Base-by-base conservation (phyloP, 2,888 invertebrate genomes). In the Tholera decimalis region DNA sequence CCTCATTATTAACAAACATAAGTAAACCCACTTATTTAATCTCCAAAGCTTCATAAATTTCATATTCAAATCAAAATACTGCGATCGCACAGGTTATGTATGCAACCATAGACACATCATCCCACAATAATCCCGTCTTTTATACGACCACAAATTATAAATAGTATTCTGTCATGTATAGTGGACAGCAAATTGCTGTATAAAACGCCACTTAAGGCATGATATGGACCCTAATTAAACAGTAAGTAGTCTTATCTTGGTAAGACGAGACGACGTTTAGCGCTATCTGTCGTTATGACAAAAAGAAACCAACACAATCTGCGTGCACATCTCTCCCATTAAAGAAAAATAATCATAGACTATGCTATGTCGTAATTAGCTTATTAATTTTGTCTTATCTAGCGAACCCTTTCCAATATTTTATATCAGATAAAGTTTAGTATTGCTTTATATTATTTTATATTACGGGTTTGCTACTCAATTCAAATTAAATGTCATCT, bases 161-260 rank as follows among this genome's bases (percentile, higher is more conserved):
- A 78, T 78, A 69, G 57, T 44, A 41, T 47, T 69, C 73, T 78
- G 69, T 62, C 78, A 69, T 54, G 46, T 73, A 41, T 41, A 61
- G 35, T 59, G 60, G 65, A 65, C 62, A 60, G 78, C 46, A 62
- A 78, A 73, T 78, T 78, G 56, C 77, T 58, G 39, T 43, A 73
- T 78, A 65, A 73, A 73, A 62, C 46, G 46, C 58, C 65, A 58
- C 49, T 68, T 67, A 77, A n/a, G 35, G 44, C 56, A 69, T 63
- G 62, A 70, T 73, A 78, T 28, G 70, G 56, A 18, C 30, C 64
- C 62, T 78, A 77, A 77, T 77, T 74, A 77, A 77, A 77, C 62
- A 78, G 69, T 74, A 77, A 76, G 73, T 64, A 77, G 26, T 13
- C 44, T 66, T 77, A 77, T 78, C 79, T 73, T 20, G 20, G 43